These are phyloP conservation scores for Platorchestia sp. DNA, from an alignment of 1,140 invertebrate genomes.

Conservation along the genomic window DNA sequence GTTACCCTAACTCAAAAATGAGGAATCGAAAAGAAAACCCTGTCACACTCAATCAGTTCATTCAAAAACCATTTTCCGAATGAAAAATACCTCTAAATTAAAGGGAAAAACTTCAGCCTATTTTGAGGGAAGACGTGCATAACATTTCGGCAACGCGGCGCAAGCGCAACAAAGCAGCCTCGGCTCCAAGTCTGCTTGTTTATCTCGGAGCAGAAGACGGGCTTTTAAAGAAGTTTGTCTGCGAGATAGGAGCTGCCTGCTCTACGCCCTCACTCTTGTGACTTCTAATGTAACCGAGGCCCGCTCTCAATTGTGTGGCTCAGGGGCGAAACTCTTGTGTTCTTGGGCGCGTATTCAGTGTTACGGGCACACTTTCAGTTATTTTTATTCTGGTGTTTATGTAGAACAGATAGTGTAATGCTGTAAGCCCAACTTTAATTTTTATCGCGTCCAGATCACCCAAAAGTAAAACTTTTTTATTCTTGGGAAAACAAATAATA, in stretches of 20 bases:
- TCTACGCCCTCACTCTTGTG: background rate
- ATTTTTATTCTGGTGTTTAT: background rate
- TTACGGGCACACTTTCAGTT: no score
- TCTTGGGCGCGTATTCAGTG: no score
- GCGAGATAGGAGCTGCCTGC: background rate
- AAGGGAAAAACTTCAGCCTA: no score
- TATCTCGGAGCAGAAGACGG: background rate
- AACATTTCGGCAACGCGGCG: background rate
- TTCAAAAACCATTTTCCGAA: no score
- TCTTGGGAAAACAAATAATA: no score
- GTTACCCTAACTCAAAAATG: no score
- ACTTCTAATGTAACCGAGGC: background rate
- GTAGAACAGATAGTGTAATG: background rate
- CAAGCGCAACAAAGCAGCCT: background rate
- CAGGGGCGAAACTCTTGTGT: background rate
- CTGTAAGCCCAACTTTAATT: background rate
- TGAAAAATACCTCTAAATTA: no score
- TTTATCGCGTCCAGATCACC: no score
- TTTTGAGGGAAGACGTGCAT: no score
- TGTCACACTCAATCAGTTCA: no score
- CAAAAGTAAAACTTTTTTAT: no score
- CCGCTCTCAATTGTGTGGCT: background rate
- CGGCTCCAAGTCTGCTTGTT: background rate
- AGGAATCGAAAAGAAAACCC: no score
- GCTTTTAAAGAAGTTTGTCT: slow-evolving; percentile 9